Evolutionary conservation across 2,797 vertebrate genomes (phyloP).

Genomic region (Anguilla anguilla): DNA sequence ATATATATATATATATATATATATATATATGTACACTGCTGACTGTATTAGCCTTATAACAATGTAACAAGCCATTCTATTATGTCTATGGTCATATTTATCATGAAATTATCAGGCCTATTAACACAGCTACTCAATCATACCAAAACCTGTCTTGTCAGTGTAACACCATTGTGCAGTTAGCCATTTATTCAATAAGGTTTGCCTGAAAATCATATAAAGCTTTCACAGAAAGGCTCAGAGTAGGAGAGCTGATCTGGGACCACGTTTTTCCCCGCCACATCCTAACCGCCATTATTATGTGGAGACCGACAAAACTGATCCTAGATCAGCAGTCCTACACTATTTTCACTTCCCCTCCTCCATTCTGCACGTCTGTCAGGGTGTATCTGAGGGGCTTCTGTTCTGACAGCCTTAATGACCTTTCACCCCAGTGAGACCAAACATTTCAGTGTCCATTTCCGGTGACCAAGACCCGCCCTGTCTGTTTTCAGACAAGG

Average conservation of each 20-base stretch:
- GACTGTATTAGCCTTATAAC: not conserved
- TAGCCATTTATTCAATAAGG: not conserved
- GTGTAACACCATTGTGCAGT: not conserved
- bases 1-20: too few species aligned
- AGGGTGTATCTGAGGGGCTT: too few species aligned
- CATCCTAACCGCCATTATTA: not conserved
- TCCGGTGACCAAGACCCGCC: too few species aligned
- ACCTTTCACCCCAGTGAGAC: too few species aligned
- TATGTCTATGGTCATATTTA: not conserved
- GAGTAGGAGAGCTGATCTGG: not conserved
- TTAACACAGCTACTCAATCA: not conserved
- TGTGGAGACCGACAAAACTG: not conserved
- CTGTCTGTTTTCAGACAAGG: too few species aligned
- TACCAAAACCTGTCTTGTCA: not conserved
- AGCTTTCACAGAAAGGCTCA: not conserved
- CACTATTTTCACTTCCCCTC: too few species aligned
- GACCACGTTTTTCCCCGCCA: not conserved
- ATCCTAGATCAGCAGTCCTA: too few species aligned
- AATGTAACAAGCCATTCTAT: not conserved
- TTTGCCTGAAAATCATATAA: too few species aligned
- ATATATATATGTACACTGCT: not conserved
- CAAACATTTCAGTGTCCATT: too few species aligned
- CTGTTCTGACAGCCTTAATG: too few species aligned
- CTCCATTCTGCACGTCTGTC: too few species aligned
- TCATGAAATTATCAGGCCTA: not conserved